phyloP scores from a whole-genome alignment of 2,113 vertebrate species.

The Ageneiosus marmoratus region DNA sequence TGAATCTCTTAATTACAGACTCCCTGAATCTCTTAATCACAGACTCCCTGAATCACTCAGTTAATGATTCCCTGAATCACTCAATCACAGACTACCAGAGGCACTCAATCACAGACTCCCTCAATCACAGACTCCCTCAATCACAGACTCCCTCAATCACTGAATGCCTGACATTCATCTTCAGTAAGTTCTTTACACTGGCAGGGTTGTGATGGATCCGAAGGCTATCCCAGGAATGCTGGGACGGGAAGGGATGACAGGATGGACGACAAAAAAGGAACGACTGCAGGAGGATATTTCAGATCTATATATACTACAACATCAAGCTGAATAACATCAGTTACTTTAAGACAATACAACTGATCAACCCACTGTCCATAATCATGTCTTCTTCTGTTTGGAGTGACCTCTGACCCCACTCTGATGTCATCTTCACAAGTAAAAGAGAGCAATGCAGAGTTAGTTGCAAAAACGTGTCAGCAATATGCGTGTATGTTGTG shows the following conservation, averaged over 20 bases:
- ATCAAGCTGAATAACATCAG: background rate
- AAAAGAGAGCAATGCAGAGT: background rate
- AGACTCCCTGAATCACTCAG: too few species aligned
- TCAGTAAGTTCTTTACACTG: background rate
- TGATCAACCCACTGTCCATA: too few species aligned
- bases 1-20: too few species aligned
- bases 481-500: background rate
- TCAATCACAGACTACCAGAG: too few species aligned
- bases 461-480: background rate
- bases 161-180: background rate
- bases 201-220: background rate
- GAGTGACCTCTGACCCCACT: background rate
- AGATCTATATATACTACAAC: background rate
- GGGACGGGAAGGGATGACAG: background rate
- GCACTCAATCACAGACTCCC: too few species aligned
- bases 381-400: background rate
- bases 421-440: background rate
- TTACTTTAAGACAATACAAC: background rate
- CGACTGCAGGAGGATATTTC: background rate
- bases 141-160: too few species aligned
- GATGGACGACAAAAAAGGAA: background rate
- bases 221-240: background rate
- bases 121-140: too few species aligned
- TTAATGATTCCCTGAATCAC: too few species aligned
- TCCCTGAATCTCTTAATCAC: too few species aligned